Conservation (phyloP, 2,797 vertebrate genomes). For the Myiotriccus ornatus region DNA sequence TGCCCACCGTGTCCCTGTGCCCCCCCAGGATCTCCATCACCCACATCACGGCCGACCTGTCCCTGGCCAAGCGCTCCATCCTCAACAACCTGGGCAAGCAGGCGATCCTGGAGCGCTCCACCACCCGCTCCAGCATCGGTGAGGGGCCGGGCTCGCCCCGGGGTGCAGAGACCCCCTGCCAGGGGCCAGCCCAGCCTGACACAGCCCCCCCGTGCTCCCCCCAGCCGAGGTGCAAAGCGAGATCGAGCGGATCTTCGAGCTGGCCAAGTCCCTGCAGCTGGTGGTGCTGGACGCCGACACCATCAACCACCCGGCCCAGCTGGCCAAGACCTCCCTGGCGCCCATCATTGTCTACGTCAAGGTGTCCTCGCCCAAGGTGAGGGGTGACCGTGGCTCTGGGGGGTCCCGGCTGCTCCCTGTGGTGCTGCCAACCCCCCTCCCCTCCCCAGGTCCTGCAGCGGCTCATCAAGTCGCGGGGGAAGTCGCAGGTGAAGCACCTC, state of each 20-base stretch:
- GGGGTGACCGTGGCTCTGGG: neutral
- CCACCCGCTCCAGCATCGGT: constrained; percentile 93
- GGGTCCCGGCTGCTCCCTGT: accelerated
- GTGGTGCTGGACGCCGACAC: constrained; percentile 94
- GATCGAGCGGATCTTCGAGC: constrained; percentile 95
- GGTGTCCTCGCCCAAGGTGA: constrained; percentile 94
- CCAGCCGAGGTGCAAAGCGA: constrained; percentile 95
- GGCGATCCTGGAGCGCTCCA: constrained; percentile 94
- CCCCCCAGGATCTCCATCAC: constrained; percentile 91
- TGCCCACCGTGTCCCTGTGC: neutral
- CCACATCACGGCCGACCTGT: constrained; percentile 93
- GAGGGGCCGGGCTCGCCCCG: neutral
- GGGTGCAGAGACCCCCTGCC: accelerated
- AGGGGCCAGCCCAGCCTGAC: neutral
- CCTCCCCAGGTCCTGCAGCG: constrained; percentile 87
- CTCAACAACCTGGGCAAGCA: constrained; percentile 90
- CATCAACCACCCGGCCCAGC: constrained; percentile 93
- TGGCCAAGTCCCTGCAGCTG: constrained; percentile 94
- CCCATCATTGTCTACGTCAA: constrained; percentile 96
- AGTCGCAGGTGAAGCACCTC: constrained; percentile 96
- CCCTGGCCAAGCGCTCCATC: constrained; percentile 93
- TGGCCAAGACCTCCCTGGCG: constrained; percentile 93
- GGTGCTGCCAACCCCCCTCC: neutral
- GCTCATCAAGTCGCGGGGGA: constrained; percentile 94
- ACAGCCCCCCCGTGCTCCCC: accelerated